Percentiles rank a stretch among this genome's conserved stretches.
Evolutionary conservation across 1,140 invertebrate species (phyloP).

Genomic region (Drosophila pallidifrons): DNA sequence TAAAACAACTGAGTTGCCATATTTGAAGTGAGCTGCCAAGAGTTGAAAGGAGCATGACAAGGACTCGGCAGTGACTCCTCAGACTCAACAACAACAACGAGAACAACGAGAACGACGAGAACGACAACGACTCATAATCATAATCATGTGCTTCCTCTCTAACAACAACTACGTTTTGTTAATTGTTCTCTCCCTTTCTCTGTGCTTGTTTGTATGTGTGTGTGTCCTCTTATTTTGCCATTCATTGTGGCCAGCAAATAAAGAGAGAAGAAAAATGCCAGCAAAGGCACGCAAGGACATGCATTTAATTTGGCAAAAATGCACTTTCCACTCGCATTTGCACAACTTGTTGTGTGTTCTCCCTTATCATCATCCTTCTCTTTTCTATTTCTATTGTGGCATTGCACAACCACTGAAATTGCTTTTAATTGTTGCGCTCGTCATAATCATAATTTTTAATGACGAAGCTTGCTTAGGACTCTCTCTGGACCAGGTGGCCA

Average conservation of each 20-base stretch:
- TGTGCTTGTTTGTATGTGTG: slow-evolving; percentile 12
- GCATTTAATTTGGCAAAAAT: slow-evolving; percentile 71
- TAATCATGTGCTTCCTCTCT: slow-evolving; percentile 72
- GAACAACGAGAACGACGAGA: background rate
- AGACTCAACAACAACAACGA: slow-evolving; percentile 13
- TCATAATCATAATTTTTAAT: slow-evolving; percentile 72
- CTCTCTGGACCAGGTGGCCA: slow-evolving; percentile 36
- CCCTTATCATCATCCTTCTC: background rate
- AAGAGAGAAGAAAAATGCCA: slow-evolving; percentile 31
- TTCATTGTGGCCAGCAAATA: slow-evolving; percentile 63
- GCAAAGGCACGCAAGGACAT: slow-evolving; percentile 53
- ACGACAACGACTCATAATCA: slow-evolving; percentile 63
- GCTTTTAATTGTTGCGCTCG: slow-evolving; percentile 63
- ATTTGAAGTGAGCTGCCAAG: slow-evolving; percentile 70
- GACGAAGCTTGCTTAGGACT: slow-evolving; percentile 32
- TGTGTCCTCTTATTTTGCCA: slow-evolving; percentile 68
- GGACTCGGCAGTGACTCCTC: slow-evolving; percentile 40
- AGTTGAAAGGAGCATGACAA: slow-evolving; percentile 37
- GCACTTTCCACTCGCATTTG: slow-evolving; percentile 34
- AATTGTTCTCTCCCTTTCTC: slow-evolving; percentile 61
- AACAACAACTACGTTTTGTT: slow-evolving; percentile 57
- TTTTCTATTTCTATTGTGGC: slow-evolving; percentile 18
- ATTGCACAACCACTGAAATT: slow-evolving; percentile 39
- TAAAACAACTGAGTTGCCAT: slow-evolving; percentile 78
- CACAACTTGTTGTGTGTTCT: background rate